phyloP scores from a whole-genome alignment of 2,888 invertebrate species.

The Tinea pellionella region DNA sequence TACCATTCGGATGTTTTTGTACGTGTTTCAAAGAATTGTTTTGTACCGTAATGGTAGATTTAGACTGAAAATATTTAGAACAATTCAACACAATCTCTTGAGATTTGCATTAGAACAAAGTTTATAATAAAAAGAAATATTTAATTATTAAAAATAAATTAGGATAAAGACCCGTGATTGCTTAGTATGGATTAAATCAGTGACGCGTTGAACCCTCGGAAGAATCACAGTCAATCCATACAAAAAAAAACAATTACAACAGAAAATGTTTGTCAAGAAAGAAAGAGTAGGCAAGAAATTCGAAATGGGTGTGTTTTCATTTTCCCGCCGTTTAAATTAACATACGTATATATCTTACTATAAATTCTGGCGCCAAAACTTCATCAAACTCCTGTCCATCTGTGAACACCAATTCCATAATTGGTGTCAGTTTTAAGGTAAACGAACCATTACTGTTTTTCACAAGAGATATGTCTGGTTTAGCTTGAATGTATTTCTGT shows the following conservation, averaged over 20 bases:
- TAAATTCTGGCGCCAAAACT: not conserved
- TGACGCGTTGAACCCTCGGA: no score
- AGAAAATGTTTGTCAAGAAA: no score
- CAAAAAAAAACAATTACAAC: no score
- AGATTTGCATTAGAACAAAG: no score
- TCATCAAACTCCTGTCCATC: slow-evolving; percentile 9
- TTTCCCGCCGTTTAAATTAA: no score
- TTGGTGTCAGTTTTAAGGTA: not conserved
- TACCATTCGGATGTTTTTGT: slow-evolving; percentile 12
- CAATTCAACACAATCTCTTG: no score
- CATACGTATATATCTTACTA: no score
- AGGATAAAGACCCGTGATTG: no score
- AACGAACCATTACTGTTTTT: slow-evolving; percentile 4
- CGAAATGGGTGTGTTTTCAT: no score
- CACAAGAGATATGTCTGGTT: not conserved
- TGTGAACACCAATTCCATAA: not conserved
- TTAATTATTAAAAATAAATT: not conserved
- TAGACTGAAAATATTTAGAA: not conserved
- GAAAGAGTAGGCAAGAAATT: no score
- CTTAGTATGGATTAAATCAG: no score
- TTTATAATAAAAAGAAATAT: not conserved
- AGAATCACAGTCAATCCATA: no score
- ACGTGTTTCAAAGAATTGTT: slow-evolving; percentile 1
- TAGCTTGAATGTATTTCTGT: slow-evolving; percentile 1
- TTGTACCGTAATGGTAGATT: not conserved